Conservation (phyloP, 2,888 invertebrate species). For the Ectropis crepuscularia region DNA sequence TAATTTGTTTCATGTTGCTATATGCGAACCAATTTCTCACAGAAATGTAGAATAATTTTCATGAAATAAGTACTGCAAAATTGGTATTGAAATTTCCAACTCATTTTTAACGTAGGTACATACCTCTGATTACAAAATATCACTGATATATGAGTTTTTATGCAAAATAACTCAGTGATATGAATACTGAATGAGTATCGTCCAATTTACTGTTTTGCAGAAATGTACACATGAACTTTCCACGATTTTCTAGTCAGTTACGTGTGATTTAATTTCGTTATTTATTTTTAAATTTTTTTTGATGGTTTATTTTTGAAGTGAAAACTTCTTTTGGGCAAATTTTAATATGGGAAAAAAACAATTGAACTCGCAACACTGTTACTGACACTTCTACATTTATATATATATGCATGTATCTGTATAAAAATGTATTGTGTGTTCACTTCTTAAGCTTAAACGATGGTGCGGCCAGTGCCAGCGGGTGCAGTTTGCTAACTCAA, state of each 20-base stretch:
- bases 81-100: neutral
- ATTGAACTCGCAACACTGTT: too few relatives aligned
- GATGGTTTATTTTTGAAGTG: neutral
- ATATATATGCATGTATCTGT: too few relatives aligned
- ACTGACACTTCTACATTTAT: too few relatives aligned
- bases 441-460: too few relatives aligned
- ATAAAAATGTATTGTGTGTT: too few relatives aligned
- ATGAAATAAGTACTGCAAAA: neutral
- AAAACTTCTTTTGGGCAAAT: too few relatives aligned
- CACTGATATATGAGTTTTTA: neutral
- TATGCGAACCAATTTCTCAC: too few relatives aligned
- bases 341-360: too few relatives aligned
- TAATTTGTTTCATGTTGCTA: too few relatives aligned
- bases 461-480: too few relatives aligned
- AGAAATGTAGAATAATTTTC: too few relatives aligned
- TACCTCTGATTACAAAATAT: neutral
- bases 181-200: neutral
- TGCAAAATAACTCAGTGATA: neutral
- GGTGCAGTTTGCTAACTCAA: too few relatives aligned
- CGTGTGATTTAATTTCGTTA: slow-evolving; percentile 1
- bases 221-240: slow-evolving; percentile 1
- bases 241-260: slow-evolving; percentile 4
- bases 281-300: slow-evolving; percentile 5
- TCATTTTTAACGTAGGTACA: neutral
- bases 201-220: slow-evolving; percentile 9